phyloP scores from a whole-genome alignment of 2,888 invertebrate species.

The Hydraecia micacea region DNA sequence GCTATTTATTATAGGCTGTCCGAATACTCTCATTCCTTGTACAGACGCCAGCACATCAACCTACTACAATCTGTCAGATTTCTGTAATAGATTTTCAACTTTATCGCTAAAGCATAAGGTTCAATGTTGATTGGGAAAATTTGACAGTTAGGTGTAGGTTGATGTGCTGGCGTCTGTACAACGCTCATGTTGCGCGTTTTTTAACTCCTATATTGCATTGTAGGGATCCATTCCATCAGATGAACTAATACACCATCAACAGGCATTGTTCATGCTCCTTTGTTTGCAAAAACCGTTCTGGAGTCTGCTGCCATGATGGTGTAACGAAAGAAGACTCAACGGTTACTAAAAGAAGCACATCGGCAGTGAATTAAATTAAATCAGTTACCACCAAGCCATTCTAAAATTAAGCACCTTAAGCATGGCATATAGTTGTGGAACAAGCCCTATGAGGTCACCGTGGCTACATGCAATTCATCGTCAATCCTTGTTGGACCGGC shows the following conservation, averaged over 20 bases:
- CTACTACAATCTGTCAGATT: too few relatives aligned
- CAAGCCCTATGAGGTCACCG: not conserved
- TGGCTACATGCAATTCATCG: not conserved
- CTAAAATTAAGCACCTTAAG: not conserved
- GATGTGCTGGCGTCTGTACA: too few relatives aligned
- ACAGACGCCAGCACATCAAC: too few relatives aligned
- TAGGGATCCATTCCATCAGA: slow-evolving; percentile 9
- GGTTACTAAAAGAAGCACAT: not conserved
- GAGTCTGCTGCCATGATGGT: not conserved
- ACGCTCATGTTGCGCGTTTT: not conserved
- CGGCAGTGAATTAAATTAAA: not conserved
- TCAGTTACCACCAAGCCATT: not conserved
- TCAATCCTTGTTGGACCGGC: not conserved
- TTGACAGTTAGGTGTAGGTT: too few relatives aligned
- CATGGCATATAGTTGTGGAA: not conserved
- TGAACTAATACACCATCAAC: slow-evolving; percentile 15
- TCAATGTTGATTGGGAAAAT: too few relatives aligned
- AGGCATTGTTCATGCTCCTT: slow-evolving; percentile 18
- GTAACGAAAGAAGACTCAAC: not conserved
- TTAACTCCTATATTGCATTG: not conserved
- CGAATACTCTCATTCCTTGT: not conserved
- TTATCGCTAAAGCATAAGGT: too few relatives aligned
- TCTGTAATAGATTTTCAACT: too few relatives aligned
- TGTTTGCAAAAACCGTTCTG: slow-evolving; percentile 7
- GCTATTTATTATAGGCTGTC: not conserved